A percentile compares a stretch with the other conserved stretches of the same genome.
Conservation (phyloP, 2,797 vertebrate species). For the Sphaeramia orbicularis region DNA sequence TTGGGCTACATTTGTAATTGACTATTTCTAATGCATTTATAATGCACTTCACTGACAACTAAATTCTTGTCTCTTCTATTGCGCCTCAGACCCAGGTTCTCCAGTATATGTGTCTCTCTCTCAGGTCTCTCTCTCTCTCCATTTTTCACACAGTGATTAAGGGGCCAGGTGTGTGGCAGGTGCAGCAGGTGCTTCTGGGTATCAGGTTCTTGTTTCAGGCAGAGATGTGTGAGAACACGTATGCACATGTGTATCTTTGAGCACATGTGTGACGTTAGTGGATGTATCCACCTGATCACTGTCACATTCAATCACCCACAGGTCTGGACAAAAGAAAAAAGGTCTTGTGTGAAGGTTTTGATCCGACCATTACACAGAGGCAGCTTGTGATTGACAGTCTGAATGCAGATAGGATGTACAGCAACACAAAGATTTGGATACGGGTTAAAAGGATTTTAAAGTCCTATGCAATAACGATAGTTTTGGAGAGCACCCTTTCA, state of each 20-base stretch:
- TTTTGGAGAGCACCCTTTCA: too few relatives aligned
- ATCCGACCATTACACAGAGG: constrained; percentile 10
- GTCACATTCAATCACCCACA: constrained; percentile 63
- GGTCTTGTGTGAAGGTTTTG: constrained; percentile 20
- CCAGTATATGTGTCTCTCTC: constrained; percentile 33
- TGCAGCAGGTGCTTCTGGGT: constrained; percentile 82
- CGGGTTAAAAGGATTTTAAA: too few relatives aligned
- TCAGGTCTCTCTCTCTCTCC: neutral
- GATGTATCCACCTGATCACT: constrained; percentile 73
- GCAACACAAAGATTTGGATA: neutral
- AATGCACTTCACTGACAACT: constrained; percentile 40
- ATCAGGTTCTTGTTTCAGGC: constrained; percentile 72
- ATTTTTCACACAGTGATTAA: constrained; percentile 78
- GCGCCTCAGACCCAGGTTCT: constrained; percentile 13
- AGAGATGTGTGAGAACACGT: constrained; percentile 52
- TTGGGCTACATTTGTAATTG: constrained; percentile 44
- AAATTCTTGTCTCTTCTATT: constrained; percentile 20
- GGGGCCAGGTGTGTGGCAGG: constrained; percentile 79
- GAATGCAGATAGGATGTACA: neutral
- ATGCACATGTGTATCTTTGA: constrained; percentile 56
- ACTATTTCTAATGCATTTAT: constrained; percentile 51
- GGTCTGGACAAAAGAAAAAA: constrained; percentile 29
- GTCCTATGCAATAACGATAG: too few relatives aligned
- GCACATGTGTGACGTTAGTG: constrained; percentile 56
- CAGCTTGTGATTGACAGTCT: constrained; percentile 2